Percentiles rank a stretch among this genome's conserved stretches.
Conservation (phyloP, 2,888 invertebrate species). For the Synanthedon formicaeformis region DNA sequence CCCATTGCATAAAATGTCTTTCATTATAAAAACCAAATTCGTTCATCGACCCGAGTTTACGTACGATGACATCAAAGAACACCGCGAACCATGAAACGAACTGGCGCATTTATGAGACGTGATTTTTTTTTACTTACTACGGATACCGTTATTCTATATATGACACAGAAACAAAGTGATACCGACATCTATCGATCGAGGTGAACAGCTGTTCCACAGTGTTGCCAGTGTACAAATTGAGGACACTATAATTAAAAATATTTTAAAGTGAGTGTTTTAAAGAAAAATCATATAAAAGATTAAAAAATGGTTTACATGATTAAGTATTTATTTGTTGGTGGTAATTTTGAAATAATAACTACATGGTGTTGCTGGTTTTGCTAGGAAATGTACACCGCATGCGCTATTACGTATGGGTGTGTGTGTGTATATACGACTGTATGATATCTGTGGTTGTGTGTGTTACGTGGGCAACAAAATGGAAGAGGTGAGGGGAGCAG, state of each 20-base stretch:
- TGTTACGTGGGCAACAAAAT: constrained; percentile 15
- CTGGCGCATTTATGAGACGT: constrained; percentile 32
- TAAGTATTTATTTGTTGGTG: no score
- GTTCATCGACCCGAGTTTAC: constrained; percentile 43
- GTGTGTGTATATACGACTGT: constrained; percentile 16
- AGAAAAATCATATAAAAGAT: no score
- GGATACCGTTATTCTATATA: constrained; percentile 43
- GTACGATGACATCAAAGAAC: constrained; percentile 40
- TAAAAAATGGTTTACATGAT: no score
- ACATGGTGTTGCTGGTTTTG: no score
- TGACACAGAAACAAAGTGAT: constrained; percentile 63
- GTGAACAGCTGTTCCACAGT: constrained; percentile 44
- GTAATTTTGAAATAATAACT: no score
- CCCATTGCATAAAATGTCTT: constrained; percentile 27
- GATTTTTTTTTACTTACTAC: constrained; percentile 57
- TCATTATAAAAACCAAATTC: constrained; percentile 32
- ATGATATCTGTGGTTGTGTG: constrained; percentile 16
- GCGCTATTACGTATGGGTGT: constrained; percentile 4
- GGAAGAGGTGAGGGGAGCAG: constrained; percentile 25
- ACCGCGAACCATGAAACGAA: constrained; percentile 46
- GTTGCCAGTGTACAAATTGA: constrained; percentile 31
- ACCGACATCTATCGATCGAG: constrained; percentile 68
- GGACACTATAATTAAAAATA: no score
- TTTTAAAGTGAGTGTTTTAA: no score
- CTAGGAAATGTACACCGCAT: not conserved